Evolutionary conservation across 2,113 vertebrate genomes (phyloP).

Genomic region (Sorex araneus): DNA sequence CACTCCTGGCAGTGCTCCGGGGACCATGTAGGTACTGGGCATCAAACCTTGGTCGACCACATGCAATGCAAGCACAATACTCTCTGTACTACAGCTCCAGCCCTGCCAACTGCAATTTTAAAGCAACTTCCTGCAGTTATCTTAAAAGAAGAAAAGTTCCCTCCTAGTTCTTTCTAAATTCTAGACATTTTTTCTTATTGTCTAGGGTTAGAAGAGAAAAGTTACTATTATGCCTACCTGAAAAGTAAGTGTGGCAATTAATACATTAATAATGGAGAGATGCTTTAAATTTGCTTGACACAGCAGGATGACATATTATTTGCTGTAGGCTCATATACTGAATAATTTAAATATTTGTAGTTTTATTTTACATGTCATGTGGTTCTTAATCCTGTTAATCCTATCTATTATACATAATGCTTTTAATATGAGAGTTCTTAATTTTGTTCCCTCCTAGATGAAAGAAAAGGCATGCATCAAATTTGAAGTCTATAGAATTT

Average conservation of each 20-base stretch:
- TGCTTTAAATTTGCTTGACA: constrained; percentile 49
- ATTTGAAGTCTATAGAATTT: constrained; percentile 43
- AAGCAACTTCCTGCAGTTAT: constrained; percentile 51
- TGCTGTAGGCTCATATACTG: constrained; percentile 34
- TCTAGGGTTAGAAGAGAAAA: not conserved
- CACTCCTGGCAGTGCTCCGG: too few relatives aligned
- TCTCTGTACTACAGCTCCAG: too few relatives aligned
- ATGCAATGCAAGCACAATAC: too few relatives aligned
- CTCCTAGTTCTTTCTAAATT: constrained; percentile 38
- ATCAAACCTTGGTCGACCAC: too few relatives aligned
- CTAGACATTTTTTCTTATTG: constrained; percentile 46
- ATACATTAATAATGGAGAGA: constrained; percentile 63
- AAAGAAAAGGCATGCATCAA: constrained; percentile 56
- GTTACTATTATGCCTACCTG: not conserved
- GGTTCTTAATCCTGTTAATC: constrained; percentile 65
- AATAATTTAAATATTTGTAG: constrained; percentile 69
- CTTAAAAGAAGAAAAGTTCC: constrained; percentile 32
- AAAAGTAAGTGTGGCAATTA: constrained; percentile 39
- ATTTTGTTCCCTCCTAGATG: constrained; percentile 58
- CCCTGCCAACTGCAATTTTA: not conserved
- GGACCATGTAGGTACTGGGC: too few relatives aligned
- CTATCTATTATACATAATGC: constrained; percentile 61
- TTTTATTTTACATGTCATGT: constrained; percentile 63
- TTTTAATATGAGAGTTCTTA: constrained; percentile 11
- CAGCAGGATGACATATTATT: constrained; percentile 35